Conservation (phyloP, 2,888 invertebrate genomes). For the Callyntrura guangdongensis region DNA sequence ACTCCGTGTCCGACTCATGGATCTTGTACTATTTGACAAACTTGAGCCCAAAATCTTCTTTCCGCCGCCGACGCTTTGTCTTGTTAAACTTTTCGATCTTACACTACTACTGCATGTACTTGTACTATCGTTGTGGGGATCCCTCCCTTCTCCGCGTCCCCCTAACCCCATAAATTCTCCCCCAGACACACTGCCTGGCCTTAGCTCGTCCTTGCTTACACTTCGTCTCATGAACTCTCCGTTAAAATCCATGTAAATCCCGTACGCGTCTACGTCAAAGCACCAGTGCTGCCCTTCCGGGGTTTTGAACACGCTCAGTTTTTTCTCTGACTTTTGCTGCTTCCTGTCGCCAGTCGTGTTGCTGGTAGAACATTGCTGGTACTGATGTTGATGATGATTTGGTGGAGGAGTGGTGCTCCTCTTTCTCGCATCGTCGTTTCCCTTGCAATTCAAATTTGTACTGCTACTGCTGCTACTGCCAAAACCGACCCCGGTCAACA, state of each 20-base stretch:
- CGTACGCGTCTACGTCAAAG: constrained; percentile 83
- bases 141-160: not conserved
- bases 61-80: constrained; percentile 70
- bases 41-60: constrained; percentile 67
- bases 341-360: constrained; percentile 35
- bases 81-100: constrained; percentile 83
- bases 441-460: constrained; percentile 21
- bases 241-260: constrained; percentile 82
- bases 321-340: constrained; percentile 32
- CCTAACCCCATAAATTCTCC: constrained; percentile 70
- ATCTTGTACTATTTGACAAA: constrained; percentile 78
- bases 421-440: not conserved
- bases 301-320: constrained; percentile 82
- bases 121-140: constrained; percentile 64
- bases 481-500: constrained; percentile 52
- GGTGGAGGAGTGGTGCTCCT: constrained; percentile 79
- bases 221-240: constrained; percentile 62
- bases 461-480: constrained; percentile 62
- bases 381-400: constrained; percentile 29
- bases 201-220: constrained; percentile 78
- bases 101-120: constrained; percentile 72
- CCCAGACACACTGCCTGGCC: constrained; percentile 71
- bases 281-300: constrained; percentile 83
- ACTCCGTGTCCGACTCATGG: constrained; percentile 81
- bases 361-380: not conserved